Base-by-base conservation (phyloP, 2,888 invertebrate genomes). In the Apoda limacodes region DNA sequence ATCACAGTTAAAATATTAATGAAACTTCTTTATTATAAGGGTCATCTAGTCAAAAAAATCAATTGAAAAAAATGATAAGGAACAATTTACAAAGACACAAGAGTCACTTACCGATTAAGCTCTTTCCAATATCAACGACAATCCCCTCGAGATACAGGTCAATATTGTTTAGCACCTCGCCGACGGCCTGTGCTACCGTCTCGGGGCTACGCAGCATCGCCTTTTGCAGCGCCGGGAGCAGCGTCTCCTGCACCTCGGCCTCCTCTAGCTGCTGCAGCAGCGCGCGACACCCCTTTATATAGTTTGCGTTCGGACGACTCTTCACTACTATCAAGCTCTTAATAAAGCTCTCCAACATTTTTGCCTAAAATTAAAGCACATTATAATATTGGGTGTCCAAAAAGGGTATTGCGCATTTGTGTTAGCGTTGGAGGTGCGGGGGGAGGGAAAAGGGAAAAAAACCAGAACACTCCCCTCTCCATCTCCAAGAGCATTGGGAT, bases 171-270 rank as follows among this genome's bases (percentile, higher is more conserved):
- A 96, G 67, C 36, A 95, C 87, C 26, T 88, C 82, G 0, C 91
- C 91, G 20, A 96, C 89, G 10, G 88, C 87, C 60, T 90, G 86
- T 11, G 96, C 82, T 39, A 93, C 90, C 30, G 94, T 87, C 82
- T 98, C 98, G 0, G 98, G 97, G 70, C 93, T 96, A 28, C 98
- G 81, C 14, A 98, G 78, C 87, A 98, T 90, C 11, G 94, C 88
- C 61, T 95, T 95, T 61, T 95, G 93, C 31, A 96, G 75, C 2
- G 93, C 89, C 1, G 97, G 95, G 37, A 95, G 74, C 23, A 98
- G 63, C 4, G 75, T 75, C 25, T 82, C 84, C 51, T 89, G 87
- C 48, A 96, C 93, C 29, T 92, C 90, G 0, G 83, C 82, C 37
- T 84, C 80, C 10, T 72, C 80, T 9, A 91, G 62, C 32, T 84